These are phyloP conservation scores for Drosophila virilis DNA, from an alignment of 1,140 invertebrate species.

Conservation along the genomic window DNA sequence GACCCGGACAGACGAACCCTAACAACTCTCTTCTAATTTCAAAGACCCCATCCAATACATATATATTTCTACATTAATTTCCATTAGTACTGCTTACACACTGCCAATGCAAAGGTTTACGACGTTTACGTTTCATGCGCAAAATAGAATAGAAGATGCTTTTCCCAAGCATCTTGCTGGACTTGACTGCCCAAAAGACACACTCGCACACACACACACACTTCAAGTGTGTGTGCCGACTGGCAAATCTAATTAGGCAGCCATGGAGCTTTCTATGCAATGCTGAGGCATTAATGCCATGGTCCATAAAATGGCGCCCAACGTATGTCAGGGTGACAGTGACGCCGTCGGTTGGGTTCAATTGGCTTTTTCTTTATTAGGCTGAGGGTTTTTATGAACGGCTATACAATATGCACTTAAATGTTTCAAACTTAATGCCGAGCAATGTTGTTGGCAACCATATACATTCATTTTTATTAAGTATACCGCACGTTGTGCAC, in stretches of 20 bases:
- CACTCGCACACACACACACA: neutral
- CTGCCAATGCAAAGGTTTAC: constrained; percentile 61
- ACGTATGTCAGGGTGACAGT: constrained; percentile 49
- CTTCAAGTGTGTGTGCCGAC: too few species aligned
- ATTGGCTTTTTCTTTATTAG: constrained; percentile 46
- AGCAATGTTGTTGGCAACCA: constrained; percentile 43
- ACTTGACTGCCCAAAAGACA: constrained; percentile 11
- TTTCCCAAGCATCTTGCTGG: neutral
- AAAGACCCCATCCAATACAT: neutral
- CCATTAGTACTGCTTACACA: constrained; percentile 59
- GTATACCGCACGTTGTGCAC: constrained; percentile 71
- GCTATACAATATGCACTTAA: constrained; percentile 58
- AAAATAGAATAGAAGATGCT: neutral
- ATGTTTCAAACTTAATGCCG: constrained; percentile 44
- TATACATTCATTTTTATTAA: constrained; percentile 53
- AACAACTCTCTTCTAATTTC: constrained; percentile 11
- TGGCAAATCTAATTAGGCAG: constrained; percentile 73
- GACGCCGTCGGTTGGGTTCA: constrained; percentile 9
- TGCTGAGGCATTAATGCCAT: constrained; percentile 47
- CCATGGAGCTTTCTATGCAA: constrained; percentile 31
- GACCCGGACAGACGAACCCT: constrained; percentile 7
- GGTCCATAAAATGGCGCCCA: constrained; percentile 62
- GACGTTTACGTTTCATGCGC: constrained; percentile 67
- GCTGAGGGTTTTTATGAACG: constrained; percentile 52
- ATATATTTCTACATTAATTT: constrained; percentile 63